Evolutionary conservation across 2,888 invertebrate genomes (phyloP).

Genomic region (Napeogenes inachia): DNA sequence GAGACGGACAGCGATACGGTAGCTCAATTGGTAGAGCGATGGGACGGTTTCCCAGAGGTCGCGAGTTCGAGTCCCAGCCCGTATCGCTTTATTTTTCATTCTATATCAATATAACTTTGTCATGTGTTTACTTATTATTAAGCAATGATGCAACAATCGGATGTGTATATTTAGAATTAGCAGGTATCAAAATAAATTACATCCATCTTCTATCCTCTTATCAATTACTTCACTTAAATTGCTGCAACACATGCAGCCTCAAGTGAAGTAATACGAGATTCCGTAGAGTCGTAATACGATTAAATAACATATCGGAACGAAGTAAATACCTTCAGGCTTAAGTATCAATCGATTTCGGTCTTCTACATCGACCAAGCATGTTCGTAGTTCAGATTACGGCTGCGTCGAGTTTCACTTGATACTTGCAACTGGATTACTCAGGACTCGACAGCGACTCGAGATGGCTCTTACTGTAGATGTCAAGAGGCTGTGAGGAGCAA

Average conservation of each 20-base stretch:
- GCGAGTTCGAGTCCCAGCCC: no score
- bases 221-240: no score
- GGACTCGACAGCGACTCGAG: slow-evolving; percentile 62
- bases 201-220: no score
- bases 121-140: no score
- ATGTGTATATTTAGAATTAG: no score
- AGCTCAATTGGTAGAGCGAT: no score
- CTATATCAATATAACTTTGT: no score
- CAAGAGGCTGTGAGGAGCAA: slow-evolving; percentile 42
- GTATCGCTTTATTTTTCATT: no score
- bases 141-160: no score
- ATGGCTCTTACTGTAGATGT: slow-evolving; percentile 62
- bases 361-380: slow-evolving; percentile 62
- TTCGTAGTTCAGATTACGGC: slow-evolving; percentile 58
- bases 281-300: slow-evolving; percentile 47
- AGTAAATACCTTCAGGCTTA: slow-evolving; percentile 54
- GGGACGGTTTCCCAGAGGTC: no score
- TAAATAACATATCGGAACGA: slow-evolving; percentile 24
- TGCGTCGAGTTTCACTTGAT: slow-evolving; percentile 57
- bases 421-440: slow-evolving; percentile 57
- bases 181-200: no score
- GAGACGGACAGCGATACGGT: no score
- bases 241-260: background rate
- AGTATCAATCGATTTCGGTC: slow-evolving; percentile 72
- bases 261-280: background rate